Conservation (phyloP, 2,113 vertebrate species). For the Caretta caretta region DNA sequence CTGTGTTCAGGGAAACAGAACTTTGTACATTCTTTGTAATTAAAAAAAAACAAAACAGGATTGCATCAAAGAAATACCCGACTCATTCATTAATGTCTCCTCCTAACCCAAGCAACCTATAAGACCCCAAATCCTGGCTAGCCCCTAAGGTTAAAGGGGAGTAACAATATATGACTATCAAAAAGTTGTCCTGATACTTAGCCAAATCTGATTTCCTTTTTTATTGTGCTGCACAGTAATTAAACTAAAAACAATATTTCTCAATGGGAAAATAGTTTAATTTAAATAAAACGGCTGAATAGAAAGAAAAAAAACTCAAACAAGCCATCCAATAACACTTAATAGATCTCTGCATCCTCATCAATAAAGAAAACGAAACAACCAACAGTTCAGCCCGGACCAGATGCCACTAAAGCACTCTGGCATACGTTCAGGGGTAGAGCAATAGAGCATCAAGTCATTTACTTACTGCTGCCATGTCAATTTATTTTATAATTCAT, state of each 20-base stretch:
- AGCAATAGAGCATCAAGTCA: not conserved
- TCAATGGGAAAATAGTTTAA: not conserved
- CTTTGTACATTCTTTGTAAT: not conserved
- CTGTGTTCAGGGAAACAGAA: not conserved
- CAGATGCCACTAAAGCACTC: not conserved
- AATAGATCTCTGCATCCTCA: not conserved
- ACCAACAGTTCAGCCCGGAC: not conserved
- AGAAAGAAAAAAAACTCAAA: not conserved
- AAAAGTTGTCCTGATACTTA: not conserved
- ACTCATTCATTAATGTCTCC: not conserved
- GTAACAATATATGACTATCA: not conserved
- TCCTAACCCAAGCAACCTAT: not conserved
- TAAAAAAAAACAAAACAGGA: not conserved
- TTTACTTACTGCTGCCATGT: conserved; percentile 41
- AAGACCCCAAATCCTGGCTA: not conserved
- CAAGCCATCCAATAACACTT: not conserved
- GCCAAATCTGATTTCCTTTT: not conserved
- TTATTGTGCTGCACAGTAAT: not conserved
- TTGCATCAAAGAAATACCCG: not conserved
- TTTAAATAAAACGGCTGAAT: not conserved
- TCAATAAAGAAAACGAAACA: not conserved
- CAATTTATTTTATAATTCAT: conserved; percentile 52
- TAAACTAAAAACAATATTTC: not conserved
- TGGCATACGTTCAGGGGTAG: not conserved
- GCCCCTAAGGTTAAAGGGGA: not conserved